Evolutionary conservation across 1,140 invertebrate species (phyloP), one percentile per base, ranked within the genome.

Genomic region (Drosophila elegans): DNA sequence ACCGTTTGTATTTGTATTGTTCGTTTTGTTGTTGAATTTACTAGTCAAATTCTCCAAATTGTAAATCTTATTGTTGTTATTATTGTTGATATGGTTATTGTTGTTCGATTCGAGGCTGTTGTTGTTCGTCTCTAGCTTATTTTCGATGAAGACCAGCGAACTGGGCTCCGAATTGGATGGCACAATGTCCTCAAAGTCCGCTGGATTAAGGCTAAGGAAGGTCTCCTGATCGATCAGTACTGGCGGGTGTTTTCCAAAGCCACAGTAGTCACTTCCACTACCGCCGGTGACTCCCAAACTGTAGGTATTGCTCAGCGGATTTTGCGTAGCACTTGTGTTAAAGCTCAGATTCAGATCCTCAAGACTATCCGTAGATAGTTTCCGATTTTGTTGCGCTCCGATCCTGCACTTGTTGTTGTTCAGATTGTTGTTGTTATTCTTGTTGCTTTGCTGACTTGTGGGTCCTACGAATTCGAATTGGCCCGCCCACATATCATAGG

Each of bases 401-500:
- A 91, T 85, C 46, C 76, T 74, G 81, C 53, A 55, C 75, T 72
- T 91, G 67, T 62, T 68, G 63, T 62, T 72, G 54, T 73, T 60
- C n/a, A 63, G 12, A 38, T 76, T 68, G 56, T 64, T 72, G 57
- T 56, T 83, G 56, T 69, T 67, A 16, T 53, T 82, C n/a, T 46
- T 63, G 59, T 60, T 61, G 62, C 41, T 60, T 16, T 68, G 80
- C 32, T 62, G 67, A 57, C 68, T 57, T 61, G 88, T 80, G 57
- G 83, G 90, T 49, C 96, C 96, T 73, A 96, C 94, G 91, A 97
- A 96, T 92, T 96, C 95, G 91, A 97, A 97, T 93, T 97, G 96
- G 46, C 96, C 96, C 90, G 97, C 96, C 96, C 96, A 97, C 94
- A 97, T 95, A 91, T 97, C 96, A 92, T 96, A 96, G 91, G 96